These are phyloP conservation scores for Epistrophella euchroma DNA, from an alignment of 2,888 invertebrate genomes.

Conservation along the genomic window DNA sequence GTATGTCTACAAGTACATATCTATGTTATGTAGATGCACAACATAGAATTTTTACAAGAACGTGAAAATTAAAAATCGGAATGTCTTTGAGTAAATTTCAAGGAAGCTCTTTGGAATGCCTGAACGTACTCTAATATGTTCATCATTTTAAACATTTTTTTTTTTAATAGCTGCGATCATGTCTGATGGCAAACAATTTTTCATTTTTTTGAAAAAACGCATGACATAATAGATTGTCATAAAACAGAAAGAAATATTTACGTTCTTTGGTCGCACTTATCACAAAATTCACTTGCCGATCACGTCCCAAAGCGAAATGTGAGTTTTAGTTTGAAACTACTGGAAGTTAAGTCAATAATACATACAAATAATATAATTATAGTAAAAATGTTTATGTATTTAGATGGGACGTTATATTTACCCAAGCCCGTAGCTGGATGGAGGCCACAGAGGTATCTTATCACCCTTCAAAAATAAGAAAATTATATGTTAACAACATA, in stretches of 20 bases:
- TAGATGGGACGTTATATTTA: not conserved
- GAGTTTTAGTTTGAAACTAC: constrained; percentile 62
- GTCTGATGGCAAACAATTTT: constrained; percentile 1
- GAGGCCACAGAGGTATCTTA: not conserved
- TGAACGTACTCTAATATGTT: not conserved
- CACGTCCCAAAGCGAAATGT: constrained; percentile 57
- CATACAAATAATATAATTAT: constrained; percentile 9
- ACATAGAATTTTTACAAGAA: not conserved
- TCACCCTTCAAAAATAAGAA: no score
- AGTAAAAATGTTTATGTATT: not conserved
- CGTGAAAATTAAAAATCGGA: not conserved
- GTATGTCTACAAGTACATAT: not conserved
- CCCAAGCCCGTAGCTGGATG: not conserved
- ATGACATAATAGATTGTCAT: constrained; percentile 31
- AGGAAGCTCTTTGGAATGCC: not conserved
- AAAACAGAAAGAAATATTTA: constrained; percentile 19
- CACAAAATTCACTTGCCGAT: constrained; percentile 50
- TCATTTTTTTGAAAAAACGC: not conserved
- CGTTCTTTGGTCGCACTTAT: constrained; percentile 46
- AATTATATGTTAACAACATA: no score
- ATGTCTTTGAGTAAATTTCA: not conserved
- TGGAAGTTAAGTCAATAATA: constrained; percentile 46
- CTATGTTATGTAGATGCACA: no score
- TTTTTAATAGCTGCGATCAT: not conserved
- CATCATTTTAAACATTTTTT: not conserved